Percentiles rank a stretch among this genome's conserved stretches.
These are phyloP conservation scores for Euphonia xanthogaster DNA, from an alignment of 2,797 vertebrate genomes.

Conservation along the genomic window DNA sequence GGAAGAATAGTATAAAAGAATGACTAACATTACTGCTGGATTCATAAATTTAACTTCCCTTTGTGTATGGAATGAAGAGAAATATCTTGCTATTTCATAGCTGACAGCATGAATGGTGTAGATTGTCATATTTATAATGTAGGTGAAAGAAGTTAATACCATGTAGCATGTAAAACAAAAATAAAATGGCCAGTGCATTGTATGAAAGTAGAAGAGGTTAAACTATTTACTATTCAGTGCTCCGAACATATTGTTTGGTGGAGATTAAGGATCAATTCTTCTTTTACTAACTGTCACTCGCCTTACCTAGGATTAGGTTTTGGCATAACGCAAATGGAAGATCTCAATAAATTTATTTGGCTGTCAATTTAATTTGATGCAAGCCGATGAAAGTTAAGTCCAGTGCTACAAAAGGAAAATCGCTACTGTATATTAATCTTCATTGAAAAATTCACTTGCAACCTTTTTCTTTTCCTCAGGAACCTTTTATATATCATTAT, in stretches of 20 bases:
- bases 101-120: slow-evolving; percentile 15
- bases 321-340: slow-evolving; percentile 42
- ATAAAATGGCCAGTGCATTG: not conserved
- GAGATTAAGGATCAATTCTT: slow-evolving; percentile 52
- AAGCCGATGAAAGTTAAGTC: not conserved
- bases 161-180: slow-evolving; percentile 32
- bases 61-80: slow-evolving; percentile 31
- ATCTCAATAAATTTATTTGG: slow-evolving; percentile 36
- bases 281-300: slow-evolving; percentile 24
- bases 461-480: not conserved
- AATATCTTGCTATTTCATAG: slow-evolving; percentile 13
- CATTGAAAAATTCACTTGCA: not conserved
- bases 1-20: not conserved
- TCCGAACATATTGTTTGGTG: not conserved
- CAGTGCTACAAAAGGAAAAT: not conserved
- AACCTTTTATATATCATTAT: not conserved
- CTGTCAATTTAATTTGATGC: not conserved
- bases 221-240: slow-evolving; percentile 46
- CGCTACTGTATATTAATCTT: not conserved
- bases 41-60: slow-evolving; percentile 19
- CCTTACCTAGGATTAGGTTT: slow-evolving; percentile 43
- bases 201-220: slow-evolving; percentile 41
- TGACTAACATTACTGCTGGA: not conserved
- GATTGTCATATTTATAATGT: slow-evolving; percentile 30
- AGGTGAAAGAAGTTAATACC: not conserved